These are phyloP conservation scores for Calyptomena viridis DNA, from an alignment of 2,113 vertebrate species.

Conservation along the genomic window DNA sequence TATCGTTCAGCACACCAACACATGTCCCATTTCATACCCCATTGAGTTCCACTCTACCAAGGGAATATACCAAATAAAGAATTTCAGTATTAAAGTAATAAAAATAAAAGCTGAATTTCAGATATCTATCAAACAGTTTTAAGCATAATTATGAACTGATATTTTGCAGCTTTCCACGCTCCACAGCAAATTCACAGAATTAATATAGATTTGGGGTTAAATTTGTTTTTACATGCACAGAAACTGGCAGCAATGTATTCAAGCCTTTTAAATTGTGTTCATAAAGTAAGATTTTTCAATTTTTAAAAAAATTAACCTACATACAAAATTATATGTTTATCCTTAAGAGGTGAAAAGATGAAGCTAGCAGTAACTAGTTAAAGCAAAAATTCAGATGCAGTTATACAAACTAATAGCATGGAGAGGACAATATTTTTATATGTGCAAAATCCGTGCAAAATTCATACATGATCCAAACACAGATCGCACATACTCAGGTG, in stretches of 20 bases:
- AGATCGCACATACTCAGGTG: neutral
- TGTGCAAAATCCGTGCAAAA: rapidly evolving
- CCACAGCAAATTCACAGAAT: neutral
- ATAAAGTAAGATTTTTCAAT: neutral
- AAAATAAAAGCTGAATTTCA: neutral
- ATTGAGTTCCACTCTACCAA: neutral
- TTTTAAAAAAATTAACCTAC: neutral
- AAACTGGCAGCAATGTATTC: neutral
- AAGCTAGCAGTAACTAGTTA: neutral
- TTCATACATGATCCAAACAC: neutral
- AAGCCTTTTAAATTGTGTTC: neutral
- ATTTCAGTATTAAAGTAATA: neutral
- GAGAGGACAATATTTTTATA: neutral
- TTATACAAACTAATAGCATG: neutral
- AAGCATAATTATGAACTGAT: neutral
- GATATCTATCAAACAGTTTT: neutral
- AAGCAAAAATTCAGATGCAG: neutral
- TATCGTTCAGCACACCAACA: neutral
- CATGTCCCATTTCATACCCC: no score
- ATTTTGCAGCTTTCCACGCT: neutral
- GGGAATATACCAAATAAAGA: neutral
- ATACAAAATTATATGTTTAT: neutral
- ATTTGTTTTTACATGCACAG: neutral
- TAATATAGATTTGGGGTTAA: neutral
- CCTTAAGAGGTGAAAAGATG: neutral